Conservation (phyloP, 2,797 vertebrate genomes). For the Schizothorax lantsangensis region DNA sequence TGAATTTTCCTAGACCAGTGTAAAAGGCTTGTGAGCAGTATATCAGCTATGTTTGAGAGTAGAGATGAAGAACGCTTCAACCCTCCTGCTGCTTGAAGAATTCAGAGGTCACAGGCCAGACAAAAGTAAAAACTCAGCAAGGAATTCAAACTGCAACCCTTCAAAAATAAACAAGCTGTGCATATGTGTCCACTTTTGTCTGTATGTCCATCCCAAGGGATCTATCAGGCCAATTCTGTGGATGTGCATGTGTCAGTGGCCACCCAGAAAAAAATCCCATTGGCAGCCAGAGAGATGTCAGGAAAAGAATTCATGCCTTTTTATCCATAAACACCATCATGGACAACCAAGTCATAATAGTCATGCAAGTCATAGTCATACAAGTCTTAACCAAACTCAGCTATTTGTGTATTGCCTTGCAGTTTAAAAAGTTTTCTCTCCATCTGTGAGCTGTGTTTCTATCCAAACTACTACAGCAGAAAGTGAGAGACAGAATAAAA, state of each 20-base stretch:
- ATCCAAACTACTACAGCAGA: constrained; percentile 65
- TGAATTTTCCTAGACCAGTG: not conserved
- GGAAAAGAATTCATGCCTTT: not conserved
- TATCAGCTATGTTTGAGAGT: constrained; percentile 56
- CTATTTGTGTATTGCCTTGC: constrained; percentile 60
- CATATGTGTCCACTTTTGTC: constrained; percentile 51
- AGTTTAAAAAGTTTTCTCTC: constrained; percentile 66
- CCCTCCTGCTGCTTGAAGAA: constrained; percentile 63
- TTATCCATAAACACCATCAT: constrained; percentile 6
- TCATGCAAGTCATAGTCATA: constrained; percentile 31
- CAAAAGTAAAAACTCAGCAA: constrained; percentile 72
- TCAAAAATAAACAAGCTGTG: constrained; percentile 73
- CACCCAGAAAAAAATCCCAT: constrained; percentile 55
- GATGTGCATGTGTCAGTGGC: constrained; percentile 57
- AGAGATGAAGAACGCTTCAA: constrained; percentile 59
- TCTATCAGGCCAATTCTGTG: constrained; percentile 51
- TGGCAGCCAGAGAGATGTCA: not conserved
- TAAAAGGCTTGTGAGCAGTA: not conserved
- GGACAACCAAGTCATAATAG: constrained; percentile 11
- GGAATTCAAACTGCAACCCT: constrained; percentile 59
- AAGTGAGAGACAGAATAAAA: constrained; percentile 55
- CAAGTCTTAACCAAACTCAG: constrained; percentile 53
- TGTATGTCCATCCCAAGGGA: constrained; percentile 53
- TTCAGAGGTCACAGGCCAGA: constrained; percentile 61
- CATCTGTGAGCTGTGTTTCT: constrained; percentile 60